Evolutionary conservation across 2,888 invertebrate genomes (phyloP), one percentile per base, ranked within the genome.

Genomic region (Eustalomyia histrio): DNA sequence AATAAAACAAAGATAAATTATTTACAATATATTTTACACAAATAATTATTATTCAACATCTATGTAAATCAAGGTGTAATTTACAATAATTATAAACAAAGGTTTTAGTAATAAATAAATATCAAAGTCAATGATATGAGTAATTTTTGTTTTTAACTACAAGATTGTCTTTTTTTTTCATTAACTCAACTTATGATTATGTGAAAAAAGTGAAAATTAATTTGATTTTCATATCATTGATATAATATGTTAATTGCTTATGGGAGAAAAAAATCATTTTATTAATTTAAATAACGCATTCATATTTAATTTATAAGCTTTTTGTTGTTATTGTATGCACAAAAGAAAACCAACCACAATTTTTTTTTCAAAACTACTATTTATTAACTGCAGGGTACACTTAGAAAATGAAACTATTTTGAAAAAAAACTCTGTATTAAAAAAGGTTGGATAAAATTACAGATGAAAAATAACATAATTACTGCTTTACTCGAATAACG

Each of bases 131-230:
- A 39, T 39, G 39, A 8, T 39, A 39, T 12, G 39, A 39, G 39
- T 39, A 6, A 43, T 69, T 69, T n/a, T n/a, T n/a, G n/a, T 3
- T 24, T n/a, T 21, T 7, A 57, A 39, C 39, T 17, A 16, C 39
- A 53, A 64, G 33, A 64, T 24, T 39, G 43, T 68, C 24, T 57
- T n/a, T n/a, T 12, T 57, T 29, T 50, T 2, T n/a, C 21, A 14
- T 35, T 16, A 2, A 33, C 2, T 29, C 14, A 33, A 18, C 7
- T 50, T 29, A 50, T 57, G 3, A 4, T 33, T 65, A 14, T 14
- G 33, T 50, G 16, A 63, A 33, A 68, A 69, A 69, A 69, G 69
- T 69, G 58, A 69, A 69, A 69, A 69, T 50, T 69, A 69, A 69
- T 60, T 52, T 60, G 35, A 60, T 60, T 69, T 69, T 52, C 58